phyloP scores from a whole-genome alignment of 2,797 vertebrate genomes.

The Clarias platycephalus region DNA sequence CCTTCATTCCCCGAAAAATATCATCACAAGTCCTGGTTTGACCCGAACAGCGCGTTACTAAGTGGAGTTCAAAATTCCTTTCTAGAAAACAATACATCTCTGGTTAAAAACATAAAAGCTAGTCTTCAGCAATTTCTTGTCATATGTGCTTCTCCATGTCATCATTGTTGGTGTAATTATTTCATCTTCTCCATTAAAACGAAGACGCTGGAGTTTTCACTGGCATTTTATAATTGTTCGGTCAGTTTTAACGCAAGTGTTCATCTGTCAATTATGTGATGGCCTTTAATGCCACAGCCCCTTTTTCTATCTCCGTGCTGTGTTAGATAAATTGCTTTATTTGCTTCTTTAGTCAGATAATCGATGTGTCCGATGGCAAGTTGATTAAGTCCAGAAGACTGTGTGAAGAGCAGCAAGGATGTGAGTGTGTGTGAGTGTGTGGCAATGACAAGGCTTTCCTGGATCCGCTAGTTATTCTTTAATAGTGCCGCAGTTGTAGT shows the following conservation, averaged over 20 bases:
- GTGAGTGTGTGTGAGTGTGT: conserved; percentile 23
- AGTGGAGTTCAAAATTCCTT: neutral
- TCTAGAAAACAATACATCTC: neutral
- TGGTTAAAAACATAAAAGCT: neutral
- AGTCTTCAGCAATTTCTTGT: neutral
- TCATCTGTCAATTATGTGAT: neutral
- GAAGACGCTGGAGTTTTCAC: neutral
- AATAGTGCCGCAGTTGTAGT: conserved; percentile 33
- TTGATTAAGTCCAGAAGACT: conserved; percentile 55
- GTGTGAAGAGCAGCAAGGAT: conserved; percentile 26
- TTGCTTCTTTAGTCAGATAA: conserved; percentile 63
- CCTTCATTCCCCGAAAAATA: too few relatives aligned
- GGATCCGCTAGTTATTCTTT: conserved; percentile 26
- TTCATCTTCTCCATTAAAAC: neutral
- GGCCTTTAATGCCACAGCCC: neutral
- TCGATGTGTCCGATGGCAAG: conserved; percentile 59
- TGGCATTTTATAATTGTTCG: neutral
- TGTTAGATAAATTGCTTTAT: conserved; percentile 63
- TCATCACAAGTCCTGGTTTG: too few relatives aligned
- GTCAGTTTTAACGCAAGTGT: neutral
- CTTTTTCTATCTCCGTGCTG: neutral
- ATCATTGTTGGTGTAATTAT: neutral
- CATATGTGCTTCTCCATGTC: neutral
- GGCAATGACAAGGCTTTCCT: conserved; percentile 1
- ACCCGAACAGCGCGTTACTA: too few relatives aligned